Evolutionary conservation across 2,797 vertebrate genomes (phyloP).

Genomic region (Propithecus deckenii): DNA sequence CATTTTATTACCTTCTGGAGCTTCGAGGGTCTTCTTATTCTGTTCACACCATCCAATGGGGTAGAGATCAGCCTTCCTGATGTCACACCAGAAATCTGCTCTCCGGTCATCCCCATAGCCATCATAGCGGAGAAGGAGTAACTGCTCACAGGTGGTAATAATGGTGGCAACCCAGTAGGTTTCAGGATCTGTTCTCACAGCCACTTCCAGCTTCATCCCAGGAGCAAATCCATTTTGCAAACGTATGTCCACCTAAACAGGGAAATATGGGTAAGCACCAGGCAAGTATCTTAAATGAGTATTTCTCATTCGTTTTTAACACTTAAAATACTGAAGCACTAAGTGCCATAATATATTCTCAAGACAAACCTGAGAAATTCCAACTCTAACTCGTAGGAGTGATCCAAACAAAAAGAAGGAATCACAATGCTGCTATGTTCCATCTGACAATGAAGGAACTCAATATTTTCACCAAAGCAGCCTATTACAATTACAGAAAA

Average conservation of each 20-base stretch:
- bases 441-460: not conserved
- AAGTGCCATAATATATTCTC: constrained; percentile 22
- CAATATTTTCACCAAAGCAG: not conserved
- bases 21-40: constrained; percentile 92
- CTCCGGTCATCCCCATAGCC: constrained; percentile 96
- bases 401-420: constrained; percentile 1
- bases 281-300: not conserved
- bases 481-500: constrained; percentile 19
- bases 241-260: constrained; percentile 94
- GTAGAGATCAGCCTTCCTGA: constrained; percentile 95
- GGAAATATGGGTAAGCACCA: constrained; percentile 16
- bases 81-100: constrained; percentile 98
- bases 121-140: constrained; percentile 95
- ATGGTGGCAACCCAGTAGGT: constrained; percentile 95
- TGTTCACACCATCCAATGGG: constrained; percentile 96
- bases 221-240: constrained; percentile 95
- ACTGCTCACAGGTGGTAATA: constrained; percentile 97
- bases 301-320: constrained; percentile 23
- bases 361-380: constrained; percentile 8
- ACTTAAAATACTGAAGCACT: constrained; percentile 1
- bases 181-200: constrained; percentile 90
- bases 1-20: constrained; percentile 91
- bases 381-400: not conserved
- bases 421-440: not conserved
- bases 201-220: constrained; percentile 98